These are phyloP conservation scores for Phyllostomus discolor DNA, from an alignment of 2,113 vertebrate genomes.

Conservation along the genomic window DNA sequence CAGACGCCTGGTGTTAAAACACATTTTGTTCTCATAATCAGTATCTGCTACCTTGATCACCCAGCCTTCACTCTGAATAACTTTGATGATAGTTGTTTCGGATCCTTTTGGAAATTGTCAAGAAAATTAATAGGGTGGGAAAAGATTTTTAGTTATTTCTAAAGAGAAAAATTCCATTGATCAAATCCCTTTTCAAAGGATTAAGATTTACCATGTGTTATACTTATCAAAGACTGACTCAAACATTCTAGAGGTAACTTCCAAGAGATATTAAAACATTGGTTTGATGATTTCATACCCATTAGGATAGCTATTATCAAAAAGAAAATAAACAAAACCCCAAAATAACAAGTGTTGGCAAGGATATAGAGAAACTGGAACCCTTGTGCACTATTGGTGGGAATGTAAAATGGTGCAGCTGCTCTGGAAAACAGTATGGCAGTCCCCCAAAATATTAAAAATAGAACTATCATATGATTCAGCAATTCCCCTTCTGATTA, in stretches of 20 bases:
- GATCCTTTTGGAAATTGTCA: not conserved
- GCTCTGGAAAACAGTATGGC: not conserved
- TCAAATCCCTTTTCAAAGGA: not conserved
- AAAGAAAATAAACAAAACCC: not conserved
- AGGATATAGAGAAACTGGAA: not conserved
- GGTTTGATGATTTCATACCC: not conserved
- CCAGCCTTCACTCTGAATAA: not conserved
- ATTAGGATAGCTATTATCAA: not conserved
- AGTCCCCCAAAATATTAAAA: not conserved
- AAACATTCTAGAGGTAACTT: not conserved
- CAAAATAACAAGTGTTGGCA: not conserved
- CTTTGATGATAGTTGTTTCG: not conserved
- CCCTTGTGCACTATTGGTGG: not conserved
- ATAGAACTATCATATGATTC: not conserved
- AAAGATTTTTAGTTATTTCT: conserved; percentile 12
- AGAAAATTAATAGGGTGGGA: not conserved
- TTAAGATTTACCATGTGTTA: not conserved
- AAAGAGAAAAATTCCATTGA: conserved; percentile 6
- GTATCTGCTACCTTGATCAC: not conserved
- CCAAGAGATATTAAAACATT: not conserved
- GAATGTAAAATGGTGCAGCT: not conserved
- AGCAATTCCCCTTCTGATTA: not conserved
- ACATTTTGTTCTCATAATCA: not conserved
- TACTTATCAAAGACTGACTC: not conserved
- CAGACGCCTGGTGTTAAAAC: not conserved